Percentiles rank a stretch among this genome's conserved stretches.
These are phyloP conservation scores for Psittacula cyanocephala DNA, from an alignment of 2,113 vertebrate species.

Conservation along the genomic window DNA sequence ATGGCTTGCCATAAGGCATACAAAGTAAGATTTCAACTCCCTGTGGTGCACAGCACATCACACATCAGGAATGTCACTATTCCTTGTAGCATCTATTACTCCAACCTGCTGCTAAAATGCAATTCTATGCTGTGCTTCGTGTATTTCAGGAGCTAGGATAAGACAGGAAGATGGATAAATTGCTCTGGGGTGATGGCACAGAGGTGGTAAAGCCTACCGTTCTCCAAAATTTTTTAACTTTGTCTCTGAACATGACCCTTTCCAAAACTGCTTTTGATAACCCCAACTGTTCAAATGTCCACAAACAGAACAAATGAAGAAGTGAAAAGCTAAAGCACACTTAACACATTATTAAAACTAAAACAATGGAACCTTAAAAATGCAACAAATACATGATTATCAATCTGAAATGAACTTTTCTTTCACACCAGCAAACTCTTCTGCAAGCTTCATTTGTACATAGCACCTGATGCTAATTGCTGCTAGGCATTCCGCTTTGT, in stretches of 20 bases:
- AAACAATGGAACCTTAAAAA: neutral
- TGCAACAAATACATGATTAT: neutral
- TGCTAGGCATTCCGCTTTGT: neutral
- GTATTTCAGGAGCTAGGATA: constrained; percentile 2
- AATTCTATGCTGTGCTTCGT: constrained; percentile 40
- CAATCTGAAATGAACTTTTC: neutral
- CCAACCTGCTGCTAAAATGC: constrained; percentile 64
- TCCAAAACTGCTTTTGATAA: neutral
- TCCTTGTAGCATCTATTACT: constrained; percentile 52
- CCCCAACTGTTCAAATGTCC: neutral
- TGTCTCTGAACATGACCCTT: neutral
- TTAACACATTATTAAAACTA: neutral
- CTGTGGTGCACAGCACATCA: constrained; percentile 25
- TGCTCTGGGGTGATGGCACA: neutral
- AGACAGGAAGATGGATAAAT: constrained; percentile 18
- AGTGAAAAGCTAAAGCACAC: neutral
- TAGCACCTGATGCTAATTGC: neutral
- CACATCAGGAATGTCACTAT: constrained; percentile 32
- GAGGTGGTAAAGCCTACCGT: neutral
- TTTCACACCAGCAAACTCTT: neutral
- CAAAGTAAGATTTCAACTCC: constrained; percentile 55
- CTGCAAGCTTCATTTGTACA: neutral
- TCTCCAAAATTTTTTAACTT: neutral
- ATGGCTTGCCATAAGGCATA: constrained; percentile 57
- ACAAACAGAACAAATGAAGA: neutral